Percentiles rank a stretch among this genome's conserved stretches.
These are phyloP conservation scores for Carabus problematicus DNA, from an alignment of 2,888 invertebrate species.

Conservation along the genomic window DNA sequence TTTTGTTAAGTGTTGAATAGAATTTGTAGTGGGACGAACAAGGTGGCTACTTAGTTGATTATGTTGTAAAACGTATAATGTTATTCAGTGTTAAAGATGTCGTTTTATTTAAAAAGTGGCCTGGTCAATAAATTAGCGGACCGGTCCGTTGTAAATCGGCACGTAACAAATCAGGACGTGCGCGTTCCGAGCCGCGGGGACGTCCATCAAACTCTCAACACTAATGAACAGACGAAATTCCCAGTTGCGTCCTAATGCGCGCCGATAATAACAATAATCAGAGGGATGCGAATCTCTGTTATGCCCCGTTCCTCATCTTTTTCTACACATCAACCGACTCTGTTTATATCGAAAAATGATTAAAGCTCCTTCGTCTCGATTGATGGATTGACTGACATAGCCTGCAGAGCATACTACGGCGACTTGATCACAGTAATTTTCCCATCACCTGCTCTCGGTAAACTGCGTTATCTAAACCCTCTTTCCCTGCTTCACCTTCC, in stretches of 20 bases:
- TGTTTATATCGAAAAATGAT: constrained; percentile 60
- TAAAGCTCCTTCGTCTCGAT: constrained; percentile 52
- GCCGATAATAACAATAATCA: constrained; percentile 59
- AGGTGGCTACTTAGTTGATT: too few relatives aligned
- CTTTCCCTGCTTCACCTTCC: too few relatives aligned
- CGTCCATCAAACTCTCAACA: constrained; percentile 43
- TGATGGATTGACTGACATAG: constrained; percentile 58
- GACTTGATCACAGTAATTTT: constrained; percentile 60
- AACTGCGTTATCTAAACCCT: too few relatives aligned
- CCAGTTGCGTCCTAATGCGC: constrained; percentile 57
- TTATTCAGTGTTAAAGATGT: too few relatives aligned
- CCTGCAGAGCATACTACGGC: constrained; percentile 51
- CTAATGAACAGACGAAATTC: constrained; percentile 54
- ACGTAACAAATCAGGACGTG: constrained; percentile 23
- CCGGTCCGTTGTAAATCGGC: constrained; percentile 21
- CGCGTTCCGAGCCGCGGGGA: constrained; percentile 11
- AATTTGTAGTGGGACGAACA: too few relatives aligned
- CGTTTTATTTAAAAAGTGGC: too few relatives aligned
- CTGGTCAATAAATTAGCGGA: too few relatives aligned
- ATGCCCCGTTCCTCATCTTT: constrained; percentile 23
- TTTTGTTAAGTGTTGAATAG: too few relatives aligned
- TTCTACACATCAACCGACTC: constrained; percentile 34
- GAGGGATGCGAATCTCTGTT: constrained; percentile 52
- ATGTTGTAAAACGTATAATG: too few relatives aligned
- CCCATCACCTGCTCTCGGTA: constrained; percentile 53